Base-by-base conservation (phyloP, 2,113 vertebrate genomes). In the Notarius lentiginosus region DNA sequence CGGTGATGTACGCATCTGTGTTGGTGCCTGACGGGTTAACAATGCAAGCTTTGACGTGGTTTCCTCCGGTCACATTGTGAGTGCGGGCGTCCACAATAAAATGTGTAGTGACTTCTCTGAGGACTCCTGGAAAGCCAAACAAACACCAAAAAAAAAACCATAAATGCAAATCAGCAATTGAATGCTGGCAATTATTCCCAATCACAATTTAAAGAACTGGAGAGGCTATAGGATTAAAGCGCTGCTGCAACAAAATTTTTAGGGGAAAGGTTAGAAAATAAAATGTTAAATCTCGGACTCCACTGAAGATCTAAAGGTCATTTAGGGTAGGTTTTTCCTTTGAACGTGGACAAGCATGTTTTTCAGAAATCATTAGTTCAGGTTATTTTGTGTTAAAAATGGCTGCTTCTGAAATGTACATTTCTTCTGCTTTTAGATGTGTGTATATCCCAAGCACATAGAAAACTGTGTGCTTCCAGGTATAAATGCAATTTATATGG, bases 71-170 rank as follows among this genome's bases (percentile, higher is more conserved):
- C 84, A 97, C 95, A 79, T 92, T 97, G 63, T 96, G 92, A 2
- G 94, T 85, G 0, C 97, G 96, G 0, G 96, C 95, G 0, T 99
- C 98, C 79, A 98, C 96, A 0, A 95, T 97, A 94, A 99, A 99
- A 84, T 99, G 97, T 0, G 97, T 98, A 88, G 94, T 95, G 91
- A 99, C 97, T 91, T 99, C 98, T 5, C 97, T 95, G 58, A 99
- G 96, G 75, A 99, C 98, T 5, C 97, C 97, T 98, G 91, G 18
- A 89, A 88, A 91, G 47, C 89, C 22, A 88, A 49, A 73, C 56
- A 80, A 30, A 56, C 56, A 90, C 15, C 49, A 41, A 83, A 63
- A 30, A 12, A 27, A 8, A 8, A n/a, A n/a, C n/a, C 10, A 41
- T 15, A 65, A 22, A 76, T 0, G 79, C n/a, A 79, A 17, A 87